Evolutionary conservation across 2,797 vertebrate species (phyloP), one percentile per base, ranked within the genome.

Genomic region (Trematomus bernacchii): DNA sequence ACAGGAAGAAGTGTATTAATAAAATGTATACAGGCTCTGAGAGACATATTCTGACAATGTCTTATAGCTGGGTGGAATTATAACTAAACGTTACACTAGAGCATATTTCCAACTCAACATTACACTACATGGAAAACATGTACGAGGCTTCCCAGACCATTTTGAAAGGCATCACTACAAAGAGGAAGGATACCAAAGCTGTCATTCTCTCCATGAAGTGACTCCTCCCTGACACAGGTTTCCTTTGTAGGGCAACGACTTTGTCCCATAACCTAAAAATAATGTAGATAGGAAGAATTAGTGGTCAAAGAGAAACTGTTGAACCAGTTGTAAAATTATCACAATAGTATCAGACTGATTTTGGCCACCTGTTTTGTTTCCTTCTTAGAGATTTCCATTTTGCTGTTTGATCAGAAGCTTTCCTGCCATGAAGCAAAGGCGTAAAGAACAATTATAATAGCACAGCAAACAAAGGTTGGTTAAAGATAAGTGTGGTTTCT

Each of bases 241-340:
- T 92, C 65, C 52, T 88, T 53, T 93, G 85, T 19, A 70, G 54
- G 18, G 66, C 62, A 48, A 84, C 57, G 0, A 91, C 87, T 87
- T 93, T 92, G 71, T 93, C 94, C 94, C 94, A 96, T 74, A 96
- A 79, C 80, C 95, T 96, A 66, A 57, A 78, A 47, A 86, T 21
- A 47, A 77, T 2, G 40, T 6, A 80, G 27, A 77, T 2, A 71
- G 23, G 4, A 9, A 67, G 57, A 71, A 16, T 62, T 16, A 73
- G 37, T 3, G n/a, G 1, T 3, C 46, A 30, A 71, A 62, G 14
- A 44, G 4, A 74, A 65, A 58, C 23, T 67, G 33, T 46, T 16
- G 2, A 71, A 27, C 44, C 4, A 21, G 33, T 0, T 47, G 12
- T 30, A 7, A 60, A 43, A 57, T 42, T 23, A 16, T 55, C 3